These are phyloP conservation scores for Aphidius gifuensis DNA, from an alignment of 1,140 invertebrate species.

Conservation along the genomic window DNA sequence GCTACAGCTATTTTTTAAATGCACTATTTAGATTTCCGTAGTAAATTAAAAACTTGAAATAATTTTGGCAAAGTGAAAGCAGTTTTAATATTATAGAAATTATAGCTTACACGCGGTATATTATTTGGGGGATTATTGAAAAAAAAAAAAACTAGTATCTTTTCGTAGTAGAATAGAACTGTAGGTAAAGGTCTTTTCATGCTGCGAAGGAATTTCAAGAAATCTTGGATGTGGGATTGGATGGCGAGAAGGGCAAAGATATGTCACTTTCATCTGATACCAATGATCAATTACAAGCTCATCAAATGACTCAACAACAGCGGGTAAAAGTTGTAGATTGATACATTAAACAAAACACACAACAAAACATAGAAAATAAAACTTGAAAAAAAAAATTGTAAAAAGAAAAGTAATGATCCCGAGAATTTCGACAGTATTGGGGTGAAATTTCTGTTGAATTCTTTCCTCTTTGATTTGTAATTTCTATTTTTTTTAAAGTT, in stretches of 20 bases:
- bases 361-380: not conserved
- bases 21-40: not conserved
- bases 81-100: too few relatives aligned
- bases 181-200: conserved; percentile 55
- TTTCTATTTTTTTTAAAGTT: too few relatives aligned
- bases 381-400: not conserved
- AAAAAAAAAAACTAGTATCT: conserved; percentile 1
- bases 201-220: conserved; percentile 50
- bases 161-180: conserved; percentile 53
- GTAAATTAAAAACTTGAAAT: not conserved
- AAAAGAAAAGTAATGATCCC: not conserved
- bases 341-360: not conserved
- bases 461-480: too few relatives aligned
- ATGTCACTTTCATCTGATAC: conserved; percentile 36
- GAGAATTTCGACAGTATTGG: too few relatives aligned
- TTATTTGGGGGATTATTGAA: too few relatives aligned
- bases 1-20: not conserved
- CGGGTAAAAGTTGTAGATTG: conserved; percentile 45
- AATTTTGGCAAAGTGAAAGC: not conserved
- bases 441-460: too few relatives aligned
- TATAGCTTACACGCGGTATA: too few relatives aligned
- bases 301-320: conserved; percentile 45
- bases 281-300: conserved; percentile 42
- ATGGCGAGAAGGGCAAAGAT: conserved; percentile 38
- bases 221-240: conserved; percentile 30